These are phyloP conservation scores for Epinephelus cyanopodus DNA, from an alignment of 2,113 vertebrate species.

Conservation along the genomic window DNA sequence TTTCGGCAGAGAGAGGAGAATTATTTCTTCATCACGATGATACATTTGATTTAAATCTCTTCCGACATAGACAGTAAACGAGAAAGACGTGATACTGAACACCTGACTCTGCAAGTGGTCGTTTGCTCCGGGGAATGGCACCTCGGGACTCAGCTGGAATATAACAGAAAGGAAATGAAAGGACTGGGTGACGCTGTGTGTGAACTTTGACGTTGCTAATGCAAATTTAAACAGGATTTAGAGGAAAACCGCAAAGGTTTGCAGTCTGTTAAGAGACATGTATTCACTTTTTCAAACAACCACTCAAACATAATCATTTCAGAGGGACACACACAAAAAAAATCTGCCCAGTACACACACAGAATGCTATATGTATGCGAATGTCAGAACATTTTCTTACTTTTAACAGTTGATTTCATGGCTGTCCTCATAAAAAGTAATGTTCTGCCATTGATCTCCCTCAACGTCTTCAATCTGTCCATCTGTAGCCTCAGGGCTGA, in stretches of 20 bases:
- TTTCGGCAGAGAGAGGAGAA: background rate
- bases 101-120: background rate
- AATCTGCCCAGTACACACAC: background rate
- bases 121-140: background rate
- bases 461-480: background rate
- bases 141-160: too few relatives aligned
- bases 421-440: background rate
- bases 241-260: background rate
- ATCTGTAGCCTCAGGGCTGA: slow-evolving; percentile 1
- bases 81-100: background rate
- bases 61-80: background rate
- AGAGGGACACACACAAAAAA: background rate
- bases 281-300: background rate
- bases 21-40: background rate
- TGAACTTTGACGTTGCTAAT: background rate
- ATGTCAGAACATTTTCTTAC: background rate
- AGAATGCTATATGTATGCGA: background rate
- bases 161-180: background rate
- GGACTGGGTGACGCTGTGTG: background rate
- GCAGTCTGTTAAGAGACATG: background rate
- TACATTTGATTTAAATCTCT: slow-evolving; percentile 3
- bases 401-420: background rate
- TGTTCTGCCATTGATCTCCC: background rate
- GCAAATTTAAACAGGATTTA: background rate
- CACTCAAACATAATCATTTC: background rate